Evolutionary conservation across 2,888 invertebrate genomes (phyloP).

Genomic region (Spilarctia lutea): DNA sequence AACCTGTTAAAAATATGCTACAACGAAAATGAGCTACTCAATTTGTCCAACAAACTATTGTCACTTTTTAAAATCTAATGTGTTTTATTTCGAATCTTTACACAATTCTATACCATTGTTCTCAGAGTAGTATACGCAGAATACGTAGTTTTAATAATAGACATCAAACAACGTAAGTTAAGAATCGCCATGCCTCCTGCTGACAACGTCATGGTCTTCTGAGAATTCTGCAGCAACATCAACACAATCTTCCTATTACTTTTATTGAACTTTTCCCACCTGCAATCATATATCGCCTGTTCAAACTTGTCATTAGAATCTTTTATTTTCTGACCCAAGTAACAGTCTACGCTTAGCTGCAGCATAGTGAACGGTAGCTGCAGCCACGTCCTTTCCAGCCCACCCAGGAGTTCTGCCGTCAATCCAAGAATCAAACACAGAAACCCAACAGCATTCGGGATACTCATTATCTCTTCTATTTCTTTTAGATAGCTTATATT

Average conservation of each 20-base stretch:
- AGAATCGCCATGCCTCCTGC: slow-evolving; percentile 57
- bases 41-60: neutral
- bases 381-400: slow-evolving; percentile 63
- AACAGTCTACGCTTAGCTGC: slow-evolving; percentile 58
- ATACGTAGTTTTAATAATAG: slow-evolving; percentile 54
- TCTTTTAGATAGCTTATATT: slow-evolving; percentile 49
- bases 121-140: slow-evolving; percentile 60
- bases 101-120: slow-evolving; percentile 28
- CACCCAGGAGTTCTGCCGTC: slow-evolving; percentile 59
- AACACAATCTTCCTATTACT: slow-evolving; percentile 51
- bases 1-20: neutral
- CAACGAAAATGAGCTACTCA: neutral
- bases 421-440: slow-evolving; percentile 52
- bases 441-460: slow-evolving; percentile 60
- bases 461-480: slow-evolving; percentile 55
- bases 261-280: slow-evolving; percentile 52
- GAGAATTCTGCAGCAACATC: slow-evolving; percentile 56
- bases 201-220: slow-evolving; percentile 54
- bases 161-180: slow-evolving; percentile 56
- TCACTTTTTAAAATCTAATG: neutral
- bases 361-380: slow-evolving; percentile 61
- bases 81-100: neutral
- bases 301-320: slow-evolving; percentile 46
- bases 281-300: slow-evolving; percentile 48
- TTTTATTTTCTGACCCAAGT: slow-evolving; percentile 51